These are phyloP conservation scores for Stigmatopora argus DNA, from an alignment of 2,113 vertebrate species.

Conservation along the genomic window DNA sequence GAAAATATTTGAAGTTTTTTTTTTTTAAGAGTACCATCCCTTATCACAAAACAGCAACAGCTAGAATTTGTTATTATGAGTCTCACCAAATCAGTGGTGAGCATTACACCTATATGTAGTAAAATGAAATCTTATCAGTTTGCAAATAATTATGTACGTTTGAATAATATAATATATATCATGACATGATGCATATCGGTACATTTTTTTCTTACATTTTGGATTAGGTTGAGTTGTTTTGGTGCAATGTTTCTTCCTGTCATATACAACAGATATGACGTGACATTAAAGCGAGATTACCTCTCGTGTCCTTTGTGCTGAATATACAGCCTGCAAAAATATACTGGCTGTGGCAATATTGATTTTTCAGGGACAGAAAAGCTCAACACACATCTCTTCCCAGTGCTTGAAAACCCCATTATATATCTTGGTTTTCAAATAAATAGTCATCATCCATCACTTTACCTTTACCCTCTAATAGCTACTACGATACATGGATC, in stretches of 20 bases:
- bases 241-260: constrained; percentile 1
- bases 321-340: constrained; percentile 1
- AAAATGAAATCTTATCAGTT: neutral
- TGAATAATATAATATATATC: neutral
- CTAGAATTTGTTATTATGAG: no score
- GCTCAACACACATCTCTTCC: neutral
- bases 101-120: neutral
- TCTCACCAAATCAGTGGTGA: no score
- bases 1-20: no score
- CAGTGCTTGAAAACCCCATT: constrained; percentile 1
- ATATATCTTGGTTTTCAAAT: neutral
- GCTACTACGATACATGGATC: neutral
- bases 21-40: no score
- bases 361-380: neutral
- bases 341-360: neutral
- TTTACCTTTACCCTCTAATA: constrained; percentile 22
- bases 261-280: neutral
- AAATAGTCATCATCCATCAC: neutral
- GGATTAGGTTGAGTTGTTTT: neutral
- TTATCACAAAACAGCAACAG: no score
- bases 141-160: neutral
- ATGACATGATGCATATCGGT: neutral
- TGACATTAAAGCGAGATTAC: constrained; percentile 6
- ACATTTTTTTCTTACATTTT: neutral
- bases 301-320: neutral